Percentiles rank a stretch among this genome's conserved stretches.
phyloP scores from a whole-genome alignment of 1,140 invertebrate species.

The Sitobion miscanthi region DNA sequence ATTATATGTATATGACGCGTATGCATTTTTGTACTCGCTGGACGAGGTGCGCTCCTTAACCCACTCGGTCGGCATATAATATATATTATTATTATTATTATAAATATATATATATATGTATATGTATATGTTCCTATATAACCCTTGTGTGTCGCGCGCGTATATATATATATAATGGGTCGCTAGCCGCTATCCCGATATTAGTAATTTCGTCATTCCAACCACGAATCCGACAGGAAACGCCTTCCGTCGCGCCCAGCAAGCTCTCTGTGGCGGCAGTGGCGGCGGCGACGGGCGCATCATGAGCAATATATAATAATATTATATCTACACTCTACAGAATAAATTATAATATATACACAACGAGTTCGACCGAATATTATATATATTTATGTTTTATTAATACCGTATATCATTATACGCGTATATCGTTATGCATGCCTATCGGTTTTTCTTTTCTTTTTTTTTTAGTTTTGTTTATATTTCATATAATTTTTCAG shows the following conservation, averaged over 20 bases:
- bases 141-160: neutral
- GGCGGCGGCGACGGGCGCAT: conserved; percentile 19
- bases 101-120: no score
- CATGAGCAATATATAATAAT: conserved; percentile 30
- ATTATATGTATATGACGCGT: neutral
- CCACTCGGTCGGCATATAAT: neutral
- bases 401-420: conserved; percentile 22
- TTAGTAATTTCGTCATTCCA: conserved; percentile 46
- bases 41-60: neutral
- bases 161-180: neutral
- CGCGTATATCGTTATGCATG: neutral
- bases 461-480: neutral
- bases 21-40: neutral
- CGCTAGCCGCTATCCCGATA: neutral
- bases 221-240: conserved; percentile 56
- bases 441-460: neutral
- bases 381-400: neutral
- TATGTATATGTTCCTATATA: neutral
- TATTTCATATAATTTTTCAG: conserved; percentile 23
- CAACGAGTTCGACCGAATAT: neutral
- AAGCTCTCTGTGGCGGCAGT: conserved; percentile 28
- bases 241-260: conserved; percentile 51
- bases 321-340: neutral
- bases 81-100: neutral
- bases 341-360: neutral